phyloP scores from a whole-genome alignment of 2,113 vertebrate genomes.

The Melanotaenia duboulayi region DNA sequence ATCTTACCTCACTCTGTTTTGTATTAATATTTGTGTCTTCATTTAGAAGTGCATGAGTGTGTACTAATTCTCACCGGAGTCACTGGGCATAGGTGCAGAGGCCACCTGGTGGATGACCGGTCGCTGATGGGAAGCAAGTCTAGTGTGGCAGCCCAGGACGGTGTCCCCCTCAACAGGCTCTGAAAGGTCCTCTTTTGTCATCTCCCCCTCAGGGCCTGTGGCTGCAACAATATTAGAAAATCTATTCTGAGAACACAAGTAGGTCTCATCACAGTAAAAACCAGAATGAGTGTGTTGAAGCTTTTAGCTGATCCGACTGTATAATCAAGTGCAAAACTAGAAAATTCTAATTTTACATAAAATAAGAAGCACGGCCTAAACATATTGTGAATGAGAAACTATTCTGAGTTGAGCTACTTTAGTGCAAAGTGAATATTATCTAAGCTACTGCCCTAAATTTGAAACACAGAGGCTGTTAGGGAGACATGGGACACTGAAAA shows the following conservation, averaged over 20 bases:
- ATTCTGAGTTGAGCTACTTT: too few species aligned
- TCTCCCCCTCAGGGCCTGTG: constrained; percentile 74
- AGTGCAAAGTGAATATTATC: not conserved
- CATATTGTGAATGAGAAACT: too few species aligned
- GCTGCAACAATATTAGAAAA: constrained; percentile 50
- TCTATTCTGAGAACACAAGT: constrained; percentile 68
- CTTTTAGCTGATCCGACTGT: not conserved
- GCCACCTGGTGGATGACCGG: constrained; percentile 91
- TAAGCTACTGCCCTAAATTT: not conserved
- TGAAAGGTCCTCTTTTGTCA: constrained; percentile 85
- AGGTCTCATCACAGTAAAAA: constrained; percentile 44
- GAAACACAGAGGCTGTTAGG: not conserved
- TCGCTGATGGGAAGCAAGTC: constrained; percentile 76
- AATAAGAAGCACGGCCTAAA: too few species aligned
- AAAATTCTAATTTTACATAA: too few species aligned
- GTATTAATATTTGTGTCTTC: too few species aligned
- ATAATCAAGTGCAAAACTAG: too few species aligned
- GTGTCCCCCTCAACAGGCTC: constrained; percentile 81
- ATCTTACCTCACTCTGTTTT: too few species aligned
- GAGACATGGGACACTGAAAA: not conserved
- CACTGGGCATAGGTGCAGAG: constrained; percentile 94
- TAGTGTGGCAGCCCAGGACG: constrained; percentile 76
- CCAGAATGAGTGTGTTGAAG: not conserved
- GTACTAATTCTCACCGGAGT: constrained; percentile 86
- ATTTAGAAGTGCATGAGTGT: not conserved